Evolutionary conservation across 2,113 vertebrate species (phyloP), one percentile per base, ranked within the genome.

Genomic region (Bos taurus): DNA sequence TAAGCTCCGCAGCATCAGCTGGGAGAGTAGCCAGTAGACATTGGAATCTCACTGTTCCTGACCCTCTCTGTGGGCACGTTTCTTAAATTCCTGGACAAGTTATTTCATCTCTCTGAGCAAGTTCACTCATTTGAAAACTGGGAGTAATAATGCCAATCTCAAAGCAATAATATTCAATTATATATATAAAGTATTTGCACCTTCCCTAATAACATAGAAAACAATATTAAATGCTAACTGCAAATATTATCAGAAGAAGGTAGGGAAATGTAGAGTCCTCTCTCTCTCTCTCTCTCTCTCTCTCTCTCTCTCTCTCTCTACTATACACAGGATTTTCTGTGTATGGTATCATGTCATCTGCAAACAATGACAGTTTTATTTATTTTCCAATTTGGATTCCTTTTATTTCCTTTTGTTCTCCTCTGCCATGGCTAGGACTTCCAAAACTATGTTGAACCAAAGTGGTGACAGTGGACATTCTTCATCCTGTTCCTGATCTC

Each of bases 151-250:
- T 50, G 30, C 54, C 15, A 8, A 28, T 71, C 48, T 71, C 52
- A 57, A 95, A 86, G 40, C 43, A 92, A 92, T 56, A 54, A 43
- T 21, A 83, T 83, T 91, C 88, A 33, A 62, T 95, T 74, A 81
- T 80, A 60, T 71, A 71, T 78, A 62, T 30, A 82, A 95, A 88
- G 8, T 26, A 71, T 50, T 52, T 62, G n/a, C 21, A 62, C 52
- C 40, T 95, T n/a, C n/a, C 3, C 64, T 56, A 56, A 85, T 40
- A 17, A 62, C 19, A 54, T 1, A 81, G 48, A 48, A 19, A 83
- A 78, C 50, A 87, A 64, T 3, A 30, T 43, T 85, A 77, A 95
- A 88, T 92, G 36, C 26, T 88, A 84, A 40, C 50, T 9, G 4
- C 83, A 90, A 74, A 74, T 84, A 60, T 78, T 62, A 46, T 28